Percentiles rank a stretch among this genome's conserved stretches.
These are phyloP conservation scores for Tragelaphus scriptus DNA, from an alignment of 2,113 vertebrate genomes.

Conservation along the genomic window DNA sequence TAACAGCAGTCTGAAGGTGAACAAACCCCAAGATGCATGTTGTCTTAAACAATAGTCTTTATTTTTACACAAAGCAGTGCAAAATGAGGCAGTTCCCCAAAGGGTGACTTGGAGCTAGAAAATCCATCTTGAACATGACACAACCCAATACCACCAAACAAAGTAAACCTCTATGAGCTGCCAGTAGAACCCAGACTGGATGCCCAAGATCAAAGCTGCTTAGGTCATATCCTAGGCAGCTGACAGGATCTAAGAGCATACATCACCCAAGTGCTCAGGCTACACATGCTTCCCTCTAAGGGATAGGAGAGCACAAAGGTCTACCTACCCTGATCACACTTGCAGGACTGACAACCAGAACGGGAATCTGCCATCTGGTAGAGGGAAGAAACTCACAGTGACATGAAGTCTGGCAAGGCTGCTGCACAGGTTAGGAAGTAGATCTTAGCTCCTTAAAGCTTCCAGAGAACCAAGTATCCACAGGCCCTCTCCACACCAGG, in stretches of 20 bases:
- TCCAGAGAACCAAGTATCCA: background rate
- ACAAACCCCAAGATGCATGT: background rate
- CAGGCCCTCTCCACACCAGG: background rate
- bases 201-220: background rate
- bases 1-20: background rate
- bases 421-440: background rate
- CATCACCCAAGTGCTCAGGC: background rate
- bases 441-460: background rate
- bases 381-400: background rate
- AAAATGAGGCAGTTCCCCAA: background rate
- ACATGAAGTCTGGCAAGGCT: background rate
- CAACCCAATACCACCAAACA: background rate
- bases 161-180: background rate
- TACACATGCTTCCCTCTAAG: background rate
- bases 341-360: background rate
- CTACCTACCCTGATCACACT: background rate
- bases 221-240: background rate
- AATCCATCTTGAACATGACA: background rate
- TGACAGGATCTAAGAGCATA: background rate
- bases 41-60: background rate
- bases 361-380: background rate
- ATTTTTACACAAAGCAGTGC: background rate
- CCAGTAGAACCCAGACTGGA: background rate
- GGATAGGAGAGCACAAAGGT: background rate
- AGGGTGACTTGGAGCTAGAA: background rate